Base-by-base conservation (phyloP, 2,113 vertebrate genomes). In the Sphyrna mokarran region DNA sequence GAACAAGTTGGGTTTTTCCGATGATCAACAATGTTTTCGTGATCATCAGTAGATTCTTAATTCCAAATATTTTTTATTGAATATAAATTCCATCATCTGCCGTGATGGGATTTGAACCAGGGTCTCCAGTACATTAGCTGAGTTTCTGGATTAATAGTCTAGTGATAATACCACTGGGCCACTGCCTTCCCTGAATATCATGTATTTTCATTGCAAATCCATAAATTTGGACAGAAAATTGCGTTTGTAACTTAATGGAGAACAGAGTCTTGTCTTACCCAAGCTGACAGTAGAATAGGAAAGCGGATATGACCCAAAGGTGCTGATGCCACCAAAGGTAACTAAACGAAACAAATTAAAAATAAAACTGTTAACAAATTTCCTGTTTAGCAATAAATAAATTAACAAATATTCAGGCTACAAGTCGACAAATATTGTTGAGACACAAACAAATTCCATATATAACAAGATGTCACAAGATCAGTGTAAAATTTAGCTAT, bases 251-350 rank as follows among this genome's bases (percentile, higher is more conserved):
- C 66, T 70, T 89, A 40, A 40, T 29, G 86, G 43, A 87, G 85
- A 29, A 20, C 0, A 23, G 0, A 76, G 11, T 76, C n/a, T 85
- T 33, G 95, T 96, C 97, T 97, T 97, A 97, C 97, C 97, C 96
- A 96, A 96, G 0, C 97, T 95, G 94, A 97, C 96, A 0, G 97
- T 97, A 61, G 97, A 97, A 95, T 97, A 97, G 11, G 96, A 96
- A 40, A 97, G 96, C 0, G 97, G 97, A 94, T 96, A 96, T 72
- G 96, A 26, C 89, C 97, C 97, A 0, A 96, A 96, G 40, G 0
- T 0, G 94, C 97, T 97, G 96, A 97, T 97, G 48, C 97, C 97
- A 83, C 97, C 97, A 96, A 97, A 97, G 0, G 97, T 97, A 91
- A 97, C 97, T 97, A n/a, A 13, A 91, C 37, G 26, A 85, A 43